phyloP scores from a whole-genome alignment of 2,888 invertebrate genomes.

The Ischnus inquisitorius region DNA sequence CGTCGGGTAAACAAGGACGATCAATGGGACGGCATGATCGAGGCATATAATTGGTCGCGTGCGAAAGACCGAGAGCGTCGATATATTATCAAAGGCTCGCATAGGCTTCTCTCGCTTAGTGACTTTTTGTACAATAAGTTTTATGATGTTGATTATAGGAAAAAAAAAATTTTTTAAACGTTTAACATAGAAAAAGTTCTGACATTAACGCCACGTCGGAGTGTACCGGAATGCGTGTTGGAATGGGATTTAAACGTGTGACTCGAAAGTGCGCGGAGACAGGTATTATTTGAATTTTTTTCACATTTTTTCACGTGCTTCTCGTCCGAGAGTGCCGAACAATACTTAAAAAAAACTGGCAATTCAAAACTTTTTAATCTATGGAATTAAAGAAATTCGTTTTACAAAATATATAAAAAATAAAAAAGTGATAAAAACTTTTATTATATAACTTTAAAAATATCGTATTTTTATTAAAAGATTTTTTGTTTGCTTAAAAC shows the following conservation, averaged over 20 bases:
- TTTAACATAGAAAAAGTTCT: neutral
- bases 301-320: too few relatives aligned
- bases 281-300: neutral
- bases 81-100: constrained; percentile 1
- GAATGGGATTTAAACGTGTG: neutral
- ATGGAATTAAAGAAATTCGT: too few relatives aligned
- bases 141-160: neutral
- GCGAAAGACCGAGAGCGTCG: constrained; percentile 5
- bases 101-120: neutral
- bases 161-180: neutral
- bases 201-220: neutral
- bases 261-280: neutral
- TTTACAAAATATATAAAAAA: too few relatives aligned
- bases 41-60: constrained; percentile 36
- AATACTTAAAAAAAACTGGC: too few relatives aligned
- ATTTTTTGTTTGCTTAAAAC: too few relatives aligned
- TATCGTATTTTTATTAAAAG: too few relatives aligned
- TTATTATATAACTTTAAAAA: too few relatives aligned
- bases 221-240: too few relatives aligned
- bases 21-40: constrained; percentile 31
- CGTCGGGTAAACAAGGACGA: constrained; percentile 1
- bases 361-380: too few relatives aligned
- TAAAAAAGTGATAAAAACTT: too few relatives aligned
- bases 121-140: neutral
- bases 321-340: too few relatives aligned